Conservation (phyloP, 2,113 vertebrate genomes). For the Martes martes region DNA sequence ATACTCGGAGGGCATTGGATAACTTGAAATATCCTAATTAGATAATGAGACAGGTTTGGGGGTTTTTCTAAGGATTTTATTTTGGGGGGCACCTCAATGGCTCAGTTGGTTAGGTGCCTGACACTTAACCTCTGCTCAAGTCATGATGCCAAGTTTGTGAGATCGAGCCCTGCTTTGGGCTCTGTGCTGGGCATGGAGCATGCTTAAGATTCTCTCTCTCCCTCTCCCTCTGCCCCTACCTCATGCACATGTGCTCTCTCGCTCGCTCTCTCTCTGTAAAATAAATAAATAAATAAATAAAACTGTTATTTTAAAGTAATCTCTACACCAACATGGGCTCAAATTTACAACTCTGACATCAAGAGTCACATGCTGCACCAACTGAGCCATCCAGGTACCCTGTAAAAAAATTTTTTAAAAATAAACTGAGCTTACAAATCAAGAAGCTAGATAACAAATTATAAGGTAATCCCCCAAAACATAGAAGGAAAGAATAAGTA, state of each 20-base stretch:
- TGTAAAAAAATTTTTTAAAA: not conserved
- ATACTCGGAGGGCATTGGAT: not conserved
- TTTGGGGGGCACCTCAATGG: not conserved
- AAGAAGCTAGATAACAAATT: slow-evolving; percentile 8
- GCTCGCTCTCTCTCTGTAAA: too few species aligned
- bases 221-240: not conserved
- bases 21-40: not conserved
- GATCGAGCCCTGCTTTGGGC: not conserved
- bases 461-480: not conserved
- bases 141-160: not conserved
- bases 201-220: not conserved
- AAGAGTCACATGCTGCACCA: not conserved
- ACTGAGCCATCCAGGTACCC: not conserved
- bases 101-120: not conserved
- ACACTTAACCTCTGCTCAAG: not conserved
- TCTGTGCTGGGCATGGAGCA: not conserved
- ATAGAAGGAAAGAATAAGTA: not conserved
- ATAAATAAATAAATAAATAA: not conserved
- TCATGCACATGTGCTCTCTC: not conserved
- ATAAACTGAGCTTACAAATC: not conserved
- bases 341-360: not conserved
- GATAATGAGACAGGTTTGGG: not conserved
- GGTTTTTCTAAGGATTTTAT: not conserved
- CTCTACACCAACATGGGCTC: not conserved
- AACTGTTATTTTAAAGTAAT: not conserved